These are phyloP conservation scores for Daubentonia madagascariensis DNA, from an alignment of 2,113 vertebrate genomes.

Conservation along the genomic window DNA sequence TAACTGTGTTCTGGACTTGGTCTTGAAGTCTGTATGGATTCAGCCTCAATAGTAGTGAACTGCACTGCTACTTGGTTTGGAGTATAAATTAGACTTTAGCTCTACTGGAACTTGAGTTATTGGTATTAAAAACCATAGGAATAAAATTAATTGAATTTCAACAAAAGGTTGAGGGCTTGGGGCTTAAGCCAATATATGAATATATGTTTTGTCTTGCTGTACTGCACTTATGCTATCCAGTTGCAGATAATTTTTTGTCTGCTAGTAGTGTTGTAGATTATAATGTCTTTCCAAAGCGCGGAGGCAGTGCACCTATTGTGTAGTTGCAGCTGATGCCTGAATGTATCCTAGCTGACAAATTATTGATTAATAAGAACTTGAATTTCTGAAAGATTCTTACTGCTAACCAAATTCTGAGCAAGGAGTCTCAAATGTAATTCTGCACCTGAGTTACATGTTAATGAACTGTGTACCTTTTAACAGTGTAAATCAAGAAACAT, in stretches of 20 bases:
- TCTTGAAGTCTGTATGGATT: not conserved
- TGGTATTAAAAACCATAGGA: constrained; percentile 49
- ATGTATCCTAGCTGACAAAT: constrained; percentile 35
- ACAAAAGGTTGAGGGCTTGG: constrained; percentile 12
- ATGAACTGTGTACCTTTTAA: constrained; percentile 71
- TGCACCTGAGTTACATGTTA: constrained; percentile 61
- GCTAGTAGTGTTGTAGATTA: constrained; percentile 49
- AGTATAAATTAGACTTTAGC: not conserved
- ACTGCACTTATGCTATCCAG: constrained; percentile 2
- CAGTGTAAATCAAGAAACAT: constrained; percentile 62
- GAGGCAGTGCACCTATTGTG: constrained; percentile 47
- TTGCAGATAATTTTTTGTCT: constrained; percentile 46
- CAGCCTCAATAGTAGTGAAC: not conserved
- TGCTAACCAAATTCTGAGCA: constrained; percentile 66
- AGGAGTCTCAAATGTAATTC: constrained; percentile 55
- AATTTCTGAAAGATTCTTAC: constrained; percentile 65
- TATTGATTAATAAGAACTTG: constrained; percentile 58
- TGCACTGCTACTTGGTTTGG: constrained; percentile 55
- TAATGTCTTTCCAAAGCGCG: constrained; percentile 20
- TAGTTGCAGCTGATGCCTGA: constrained; percentile 64
- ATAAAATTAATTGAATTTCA: not conserved
- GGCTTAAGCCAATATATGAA: constrained; percentile 46
- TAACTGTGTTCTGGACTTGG: constrained; percentile 20
- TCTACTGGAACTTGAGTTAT: constrained; percentile 53
- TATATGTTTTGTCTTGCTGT: constrained; percentile 27